Evolutionary conservation across 2,797 vertebrate genomes (phyloP).

Genomic region (Sebastes kiyomatsui): DNA sequence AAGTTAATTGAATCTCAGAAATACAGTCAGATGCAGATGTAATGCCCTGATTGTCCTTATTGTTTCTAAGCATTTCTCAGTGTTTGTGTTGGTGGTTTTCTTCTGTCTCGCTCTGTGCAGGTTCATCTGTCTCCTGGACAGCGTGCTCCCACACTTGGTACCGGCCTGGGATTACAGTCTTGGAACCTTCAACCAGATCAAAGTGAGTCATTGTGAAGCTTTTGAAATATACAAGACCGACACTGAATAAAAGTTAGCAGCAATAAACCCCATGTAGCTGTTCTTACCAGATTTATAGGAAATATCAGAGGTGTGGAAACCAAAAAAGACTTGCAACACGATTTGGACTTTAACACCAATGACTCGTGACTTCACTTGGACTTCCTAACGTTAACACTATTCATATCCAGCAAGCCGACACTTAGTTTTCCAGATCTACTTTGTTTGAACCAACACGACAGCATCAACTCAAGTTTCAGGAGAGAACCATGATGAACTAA

Average conservation of each 20-base stretch:
- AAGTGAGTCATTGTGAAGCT: constrained; percentile 80
- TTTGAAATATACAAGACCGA: not conserved
- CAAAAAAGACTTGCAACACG: too few species aligned
- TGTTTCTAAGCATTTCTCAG: not conserved
- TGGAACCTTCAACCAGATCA: constrained; percentile 94
- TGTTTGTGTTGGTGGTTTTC: not conserved
- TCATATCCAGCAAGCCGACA: too few species aligned
- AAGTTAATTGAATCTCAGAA: not conserved
- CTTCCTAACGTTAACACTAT: too few species aligned
- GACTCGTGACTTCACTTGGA: too few species aligned
- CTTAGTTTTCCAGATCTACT: too few species aligned
- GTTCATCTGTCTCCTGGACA: constrained; percentile 94
- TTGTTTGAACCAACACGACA: too few species aligned
- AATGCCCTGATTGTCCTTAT: not conserved
- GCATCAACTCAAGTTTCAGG: too few species aligned
- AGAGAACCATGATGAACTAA: too few species aligned
- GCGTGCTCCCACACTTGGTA: constrained; percentile 91
- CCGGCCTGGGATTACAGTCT: constrained; percentile 97
- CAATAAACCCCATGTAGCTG: not conserved
- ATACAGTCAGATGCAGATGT: not conserved
- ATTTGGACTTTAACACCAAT: too few species aligned
- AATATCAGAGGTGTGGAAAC: not conserved
- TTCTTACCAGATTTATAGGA: not conserved
- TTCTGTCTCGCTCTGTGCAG: constrained; percentile 69
- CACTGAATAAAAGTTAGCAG: not conserved